These are phyloP conservation scores for Orchesellides sinensis DNA, from an alignment of 2,888 invertebrate species.

Conservation along the genomic window DNA sequence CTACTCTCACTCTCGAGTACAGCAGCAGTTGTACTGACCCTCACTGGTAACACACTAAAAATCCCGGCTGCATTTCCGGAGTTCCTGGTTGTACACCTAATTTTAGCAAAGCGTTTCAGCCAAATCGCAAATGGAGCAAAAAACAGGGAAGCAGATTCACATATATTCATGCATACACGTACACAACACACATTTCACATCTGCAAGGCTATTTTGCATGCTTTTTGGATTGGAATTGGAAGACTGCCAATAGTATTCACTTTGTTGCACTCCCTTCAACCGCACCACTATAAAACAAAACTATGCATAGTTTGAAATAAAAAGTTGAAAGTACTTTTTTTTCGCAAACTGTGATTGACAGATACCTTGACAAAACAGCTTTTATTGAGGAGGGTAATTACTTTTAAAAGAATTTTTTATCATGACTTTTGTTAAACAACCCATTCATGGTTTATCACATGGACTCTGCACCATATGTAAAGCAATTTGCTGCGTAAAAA, in stretches of 20 bases:
- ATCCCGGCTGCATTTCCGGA: slow-evolving; percentile 69
- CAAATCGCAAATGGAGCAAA: slow-evolving; percentile 67
- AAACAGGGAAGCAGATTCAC: slow-evolving; percentile 56
- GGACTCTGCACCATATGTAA: slow-evolving; percentile 8
- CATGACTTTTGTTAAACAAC: background rate
- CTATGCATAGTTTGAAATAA: background rate
- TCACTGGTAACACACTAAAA: slow-evolving; percentile 62
- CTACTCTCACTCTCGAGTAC: slow-evolving; percentile 13
- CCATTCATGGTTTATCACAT: slow-evolving; percentile 17
- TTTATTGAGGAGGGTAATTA: slow-evolving; percentile 49
- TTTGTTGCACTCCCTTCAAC: slow-evolving; percentile 44
- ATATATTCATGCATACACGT: slow-evolving; percentile 1
- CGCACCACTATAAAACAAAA: background rate
- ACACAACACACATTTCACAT: slow-evolving; percentile 16
- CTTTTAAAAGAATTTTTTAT: slow-evolving; percentile 32
- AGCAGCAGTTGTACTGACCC: slow-evolving; percentile 5
- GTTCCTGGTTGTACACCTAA: slow-evolving; percentile 63
- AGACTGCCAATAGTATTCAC: slow-evolving; percentile 30
- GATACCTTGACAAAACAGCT: slow-evolving; percentile 62
- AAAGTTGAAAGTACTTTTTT: background rate
- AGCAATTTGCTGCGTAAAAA: slow-evolving; percentile 25
- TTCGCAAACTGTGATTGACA: slow-evolving; percentile 57
- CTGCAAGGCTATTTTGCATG: slow-evolving; percentile 64
- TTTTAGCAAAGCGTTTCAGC: slow-evolving; percentile 66
- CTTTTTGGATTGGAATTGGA: slow-evolving; percentile 48